A percentile compares a stretch with the other conserved stretches of the same genome.
These are phyloP conservation scores for Pseudomyrmex pallidus DNA, from an alignment of 1,140 invertebrate genomes.

Conservation along the genomic window DNA sequence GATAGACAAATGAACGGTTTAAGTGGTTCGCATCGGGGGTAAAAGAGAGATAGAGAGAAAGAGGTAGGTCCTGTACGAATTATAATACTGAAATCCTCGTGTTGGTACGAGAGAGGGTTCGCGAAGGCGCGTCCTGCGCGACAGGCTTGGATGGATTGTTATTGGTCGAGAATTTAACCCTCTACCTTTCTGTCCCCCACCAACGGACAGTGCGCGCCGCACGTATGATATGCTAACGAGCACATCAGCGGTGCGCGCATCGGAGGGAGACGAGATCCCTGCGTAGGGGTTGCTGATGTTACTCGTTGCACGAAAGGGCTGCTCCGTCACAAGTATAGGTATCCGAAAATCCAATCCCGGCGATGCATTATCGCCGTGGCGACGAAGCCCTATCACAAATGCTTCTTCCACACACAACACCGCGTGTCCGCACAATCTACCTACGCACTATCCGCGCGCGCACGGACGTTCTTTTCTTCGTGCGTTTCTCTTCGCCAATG, in stretches of 20 bases:
- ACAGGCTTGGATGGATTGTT: conserved; percentile 76
- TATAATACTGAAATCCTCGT: conserved; percentile 41
- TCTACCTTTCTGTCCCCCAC: conserved; percentile 66
- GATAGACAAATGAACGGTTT: conserved; percentile 77
- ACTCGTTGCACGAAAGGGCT: conserved; percentile 39
- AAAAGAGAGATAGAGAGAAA: conserved; percentile 21
- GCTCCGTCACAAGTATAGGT: background rate
- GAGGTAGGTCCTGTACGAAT: conserved; percentile 38
- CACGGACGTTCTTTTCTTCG: background rate
- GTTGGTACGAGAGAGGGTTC: conserved; percentile 39
- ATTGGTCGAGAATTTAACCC: conserved; percentile 79
- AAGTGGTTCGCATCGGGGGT: conserved; percentile 64
- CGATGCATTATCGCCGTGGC: conserved; percentile 53
- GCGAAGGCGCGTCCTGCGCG: conserved; percentile 65
- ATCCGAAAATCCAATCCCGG: conserved; percentile 75
- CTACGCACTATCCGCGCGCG: background rate
- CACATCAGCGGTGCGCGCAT: conserved; percentile 70
- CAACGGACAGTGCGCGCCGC: conserved; percentile 25
- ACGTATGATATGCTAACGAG: conserved; percentile 80
- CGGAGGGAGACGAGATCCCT: conserved; percentile 63
- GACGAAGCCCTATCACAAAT: conserved; percentile 61
- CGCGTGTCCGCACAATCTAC: background rate
- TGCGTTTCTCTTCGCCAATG: conserved; percentile 1
- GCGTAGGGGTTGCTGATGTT: conserved; percentile 59
- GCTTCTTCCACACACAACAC: conserved; percentile 50